Conservation (phyloP, 1,140 invertebrate genomes). For the Stratiolaelaps scimitus region DNA sequence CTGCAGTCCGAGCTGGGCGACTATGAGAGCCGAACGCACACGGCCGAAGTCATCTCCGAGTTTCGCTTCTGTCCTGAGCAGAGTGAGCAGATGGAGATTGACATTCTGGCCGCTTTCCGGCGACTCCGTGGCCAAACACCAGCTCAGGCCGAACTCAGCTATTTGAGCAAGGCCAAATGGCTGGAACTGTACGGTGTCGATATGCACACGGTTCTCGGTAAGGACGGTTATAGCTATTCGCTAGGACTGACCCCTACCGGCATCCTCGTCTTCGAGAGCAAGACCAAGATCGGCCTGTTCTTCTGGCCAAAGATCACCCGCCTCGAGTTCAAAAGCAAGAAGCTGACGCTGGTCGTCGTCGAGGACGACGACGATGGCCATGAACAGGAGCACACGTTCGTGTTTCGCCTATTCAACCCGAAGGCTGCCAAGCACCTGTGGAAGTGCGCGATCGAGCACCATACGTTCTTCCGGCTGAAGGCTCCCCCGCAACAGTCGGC, state of each 20-base stretch:
- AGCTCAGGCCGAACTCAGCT: constrained; percentile 57
- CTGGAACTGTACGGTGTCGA: constrained; percentile 71
- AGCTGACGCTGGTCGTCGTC: constrained; percentile 81
- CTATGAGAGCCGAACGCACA: constrained; percentile 77
- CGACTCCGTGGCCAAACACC: constrained; percentile 39
- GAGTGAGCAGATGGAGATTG: constrained; percentile 72
- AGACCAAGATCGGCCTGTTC: constrained; percentile 94
- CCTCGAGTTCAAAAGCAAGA: constrained; percentile 91
- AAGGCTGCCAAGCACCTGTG: constrained; percentile 92
- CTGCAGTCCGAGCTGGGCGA: constrained; percentile 97
- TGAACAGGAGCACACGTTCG: constrained; percentile 85
- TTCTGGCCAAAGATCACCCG: constrained; percentile 96
- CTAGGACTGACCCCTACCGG: constrained; percentile 93
- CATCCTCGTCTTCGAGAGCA: constrained; percentile 84
- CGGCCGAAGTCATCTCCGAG: constrained; percentile 84
- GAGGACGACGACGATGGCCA: constrained; percentile 87
- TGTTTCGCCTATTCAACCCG: constrained; percentile 52
- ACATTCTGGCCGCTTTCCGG: constrained; percentile 64
- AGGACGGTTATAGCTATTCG: constrained; percentile 92
- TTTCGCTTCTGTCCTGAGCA: constrained; percentile 90
- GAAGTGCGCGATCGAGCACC: constrained; percentile 96
- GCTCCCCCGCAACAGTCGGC: constrained; percentile 37
- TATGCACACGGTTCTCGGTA: constrained; percentile 62
- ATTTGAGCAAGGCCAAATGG: constrained; percentile 66
- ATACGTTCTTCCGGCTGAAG: constrained; percentile 83